These are phyloP conservation scores for Craterocephalus amniculus DNA, from an alignment of 2,797 vertebrate genomes.

Conservation along the genomic window DNA sequence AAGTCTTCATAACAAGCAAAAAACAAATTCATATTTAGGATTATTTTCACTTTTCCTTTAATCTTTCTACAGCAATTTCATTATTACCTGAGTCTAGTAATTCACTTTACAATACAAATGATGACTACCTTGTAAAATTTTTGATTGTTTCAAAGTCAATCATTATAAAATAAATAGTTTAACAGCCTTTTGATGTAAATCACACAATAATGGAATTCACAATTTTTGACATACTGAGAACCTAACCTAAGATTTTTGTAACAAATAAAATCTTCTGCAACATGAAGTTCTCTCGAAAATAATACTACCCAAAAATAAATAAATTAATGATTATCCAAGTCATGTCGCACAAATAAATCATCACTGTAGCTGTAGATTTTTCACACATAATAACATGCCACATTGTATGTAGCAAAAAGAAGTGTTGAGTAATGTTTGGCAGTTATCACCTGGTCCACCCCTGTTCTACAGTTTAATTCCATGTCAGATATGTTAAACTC, in stretches of 20 bases:
- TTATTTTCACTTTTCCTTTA: too few species aligned
- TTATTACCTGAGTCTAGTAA: background rate
- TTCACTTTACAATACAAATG: too few species aligned
- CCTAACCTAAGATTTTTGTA: background rate
- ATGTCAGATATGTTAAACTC: slow-evolving; percentile 56
- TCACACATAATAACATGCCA: background rate
- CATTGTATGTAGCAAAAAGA: background rate
- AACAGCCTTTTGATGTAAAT: background rate
- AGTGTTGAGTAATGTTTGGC: slow-evolving; percentile 9
- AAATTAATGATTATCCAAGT: too few species aligned
- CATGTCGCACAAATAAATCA: too few species aligned
- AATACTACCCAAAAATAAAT: too few species aligned
- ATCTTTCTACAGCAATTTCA: too few species aligned
- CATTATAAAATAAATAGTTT: too few species aligned
- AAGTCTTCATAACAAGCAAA: too few species aligned
- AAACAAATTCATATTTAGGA: too few species aligned
- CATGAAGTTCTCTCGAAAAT: background rate
- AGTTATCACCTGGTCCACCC: slow-evolving; percentile 16
- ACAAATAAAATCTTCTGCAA: background rate
- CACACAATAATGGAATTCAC: background rate
- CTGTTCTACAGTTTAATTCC: slow-evolving; percentile 49
- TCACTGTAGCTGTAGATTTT: background rate
- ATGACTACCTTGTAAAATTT: too few species aligned
- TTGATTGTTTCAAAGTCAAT: too few species aligned
- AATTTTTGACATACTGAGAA: too few species aligned